Percentiles rank a stretch among this genome's conserved stretches.
phyloP scores from a whole-genome alignment of 1,140 invertebrate genomes.

The Heliconius hermathena region DNA sequence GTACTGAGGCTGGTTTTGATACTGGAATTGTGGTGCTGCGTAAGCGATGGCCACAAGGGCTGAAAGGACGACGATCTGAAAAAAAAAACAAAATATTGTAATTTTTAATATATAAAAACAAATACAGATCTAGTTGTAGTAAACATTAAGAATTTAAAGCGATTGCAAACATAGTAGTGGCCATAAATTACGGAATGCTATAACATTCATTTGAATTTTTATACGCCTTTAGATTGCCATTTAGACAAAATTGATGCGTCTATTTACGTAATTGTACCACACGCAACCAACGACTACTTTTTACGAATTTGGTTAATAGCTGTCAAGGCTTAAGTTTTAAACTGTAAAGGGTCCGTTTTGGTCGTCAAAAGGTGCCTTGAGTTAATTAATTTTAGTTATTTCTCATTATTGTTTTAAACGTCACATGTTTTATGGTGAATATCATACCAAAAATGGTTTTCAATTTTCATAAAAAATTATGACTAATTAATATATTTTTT shows the following conservation, averaged over 20 bases:
- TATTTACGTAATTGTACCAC: slow-evolving; percentile 1
- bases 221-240: neutral
- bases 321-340: neutral
- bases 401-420: neutral
- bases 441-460: no score
- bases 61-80: slow-evolving; percentile 69
- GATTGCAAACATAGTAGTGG: neutral
- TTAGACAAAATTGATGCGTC: neutral
- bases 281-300: neutral
- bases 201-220: slow-evolving; percentile 2
- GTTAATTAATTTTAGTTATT: neutral
- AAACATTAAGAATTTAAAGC: neutral
- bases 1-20: slow-evolving; percentile 57
- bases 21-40: slow-evolving; percentile 71
- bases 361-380: neutral
- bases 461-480: no score
- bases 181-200: neutral
- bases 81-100: slow-evolving; percentile 20
- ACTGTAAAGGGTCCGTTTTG: neutral
- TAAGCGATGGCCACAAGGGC: slow-evolving; percentile 62
- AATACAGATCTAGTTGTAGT: neutral
- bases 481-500: no score
- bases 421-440: no score
- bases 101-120: neutral
- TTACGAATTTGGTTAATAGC: neutral